These are phyloP conservation scores for Pheosia gnoma DNA, from an alignment of 2,888 invertebrate genomes.

Conservation along the genomic window DNA sequence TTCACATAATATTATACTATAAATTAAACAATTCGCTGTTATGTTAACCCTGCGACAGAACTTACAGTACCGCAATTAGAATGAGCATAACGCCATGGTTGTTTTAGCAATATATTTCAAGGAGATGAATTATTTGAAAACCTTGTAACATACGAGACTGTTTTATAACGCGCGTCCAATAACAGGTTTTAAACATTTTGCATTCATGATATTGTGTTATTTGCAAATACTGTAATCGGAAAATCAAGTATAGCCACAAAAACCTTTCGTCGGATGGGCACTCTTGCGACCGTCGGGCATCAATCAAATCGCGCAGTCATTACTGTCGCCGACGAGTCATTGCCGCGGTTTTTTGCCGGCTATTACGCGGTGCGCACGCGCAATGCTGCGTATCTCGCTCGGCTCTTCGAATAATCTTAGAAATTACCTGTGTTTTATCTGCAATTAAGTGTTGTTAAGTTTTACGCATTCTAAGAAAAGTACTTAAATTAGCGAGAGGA, in stretches of 20 bases:
- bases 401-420: constrained; percentile 19
- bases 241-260: constrained; percentile 15
- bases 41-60: no score
- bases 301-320: constrained; percentile 33
- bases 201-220: neutral
- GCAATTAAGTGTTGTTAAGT: neutral
- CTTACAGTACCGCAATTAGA: no score
- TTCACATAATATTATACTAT: no score
- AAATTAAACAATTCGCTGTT: no score
- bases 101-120: neutral
- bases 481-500: neutral
- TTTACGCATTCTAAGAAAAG: neutral
- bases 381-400: constrained; percentile 11
- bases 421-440: constrained; percentile 12
- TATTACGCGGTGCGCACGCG: constrained; percentile 25
- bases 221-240: constrained; percentile 13
- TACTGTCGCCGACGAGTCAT: constrained; percentile 15
- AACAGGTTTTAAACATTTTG: neutral
- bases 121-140: neutral
- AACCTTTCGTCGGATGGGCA: constrained; percentile 1
- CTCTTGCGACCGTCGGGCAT: constrained; percentile 17
- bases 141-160: neutral
- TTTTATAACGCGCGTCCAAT: neutral
- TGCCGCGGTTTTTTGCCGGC: constrained; percentile 27
- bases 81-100: neutral